Percentiles rank a stretch among this genome's conserved stretches.
phyloP scores from a whole-genome alignment of 2,888 invertebrate genomes.

The Dryobotodes eremita region DNA sequence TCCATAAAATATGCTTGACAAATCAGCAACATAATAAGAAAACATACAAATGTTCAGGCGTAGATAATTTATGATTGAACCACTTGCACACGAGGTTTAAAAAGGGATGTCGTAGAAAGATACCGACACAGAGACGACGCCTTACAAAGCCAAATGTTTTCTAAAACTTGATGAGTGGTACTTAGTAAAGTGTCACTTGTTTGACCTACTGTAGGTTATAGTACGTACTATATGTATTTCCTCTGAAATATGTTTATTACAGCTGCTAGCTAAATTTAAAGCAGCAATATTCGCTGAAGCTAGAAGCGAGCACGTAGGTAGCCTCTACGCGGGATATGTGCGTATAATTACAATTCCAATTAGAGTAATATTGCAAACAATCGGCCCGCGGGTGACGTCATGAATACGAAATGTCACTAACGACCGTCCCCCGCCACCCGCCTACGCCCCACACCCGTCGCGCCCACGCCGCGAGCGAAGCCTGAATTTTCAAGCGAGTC shows the following conservation, averaged over 20 bases:
- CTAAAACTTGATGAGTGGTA: not conserved
- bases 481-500: slow-evolving; percentile 88
- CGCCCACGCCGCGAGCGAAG: slow-evolving; percentile 75
- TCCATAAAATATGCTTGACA: not conserved
- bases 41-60: not conserved
- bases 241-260: not conserved
- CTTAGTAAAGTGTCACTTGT: not conserved
- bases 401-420: slow-evolving; percentile 91
- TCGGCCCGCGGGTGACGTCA: slow-evolving; percentile 89
- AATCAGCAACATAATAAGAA: not conserved
- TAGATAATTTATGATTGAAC: too few species aligned
- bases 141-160: not conserved
- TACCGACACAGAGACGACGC: not conserved
- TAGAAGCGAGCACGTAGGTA: slow-evolving; percentile 77
- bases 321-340: slow-evolving; percentile 81
- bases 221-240: not conserved
- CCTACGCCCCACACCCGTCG: slow-evolving; percentile 54
- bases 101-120: not conserved
- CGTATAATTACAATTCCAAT: slow-evolving; percentile 90
- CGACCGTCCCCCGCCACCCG: slow-evolving; percentile 80
- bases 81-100: not conserved
- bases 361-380: slow-evolving; percentile 91
- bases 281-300: slow-evolving; percentile 55
- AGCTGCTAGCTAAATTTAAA: not conserved
- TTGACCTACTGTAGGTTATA: not conserved